Base-by-base conservation (phyloP, 2,797 vertebrate species). In the Melanotaenia trifasciata region DNA sequence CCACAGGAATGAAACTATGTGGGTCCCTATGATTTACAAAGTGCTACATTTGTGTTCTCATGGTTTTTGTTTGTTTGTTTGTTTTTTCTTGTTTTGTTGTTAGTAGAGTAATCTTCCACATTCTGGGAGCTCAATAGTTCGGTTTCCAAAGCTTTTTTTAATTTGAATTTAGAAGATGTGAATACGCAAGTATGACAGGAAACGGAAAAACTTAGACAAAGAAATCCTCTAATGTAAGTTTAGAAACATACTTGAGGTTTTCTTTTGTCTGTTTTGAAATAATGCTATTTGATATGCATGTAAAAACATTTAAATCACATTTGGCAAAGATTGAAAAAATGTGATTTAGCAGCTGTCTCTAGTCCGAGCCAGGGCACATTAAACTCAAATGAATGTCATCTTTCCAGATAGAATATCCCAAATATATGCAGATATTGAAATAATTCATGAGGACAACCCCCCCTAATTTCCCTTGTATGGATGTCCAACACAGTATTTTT, bases 1-100 rank as follows among this genome's bases (percentile, higher is more conserved):
- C 83, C 56, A 63, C 79, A 60, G 74, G 70, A 78, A 67, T 51
- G 65, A 67, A 73, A 72, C 81, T 74, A 53, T 71, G 65, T 76
- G 73, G 68, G 62, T 73, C 32, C 63, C 45, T 58, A 20, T 72
- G 26, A 10, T 70, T 26, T 38, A 57, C 58, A 38, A 22, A 16
- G 50, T 40, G 22, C 60, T 71, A 38, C 53, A 32, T 70, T 40
- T 35, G 20, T 33, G 26, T 50, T 33, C 14, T 50, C 9, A 0
- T 22, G 2, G n/a, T 20, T 50, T 50, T 43, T 43, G 3, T 30
- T 30, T 30, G 30, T 30, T 30, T 30, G 28, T 45, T 18, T 18
- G 12, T 12, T 38, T 38, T 54, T 13, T 13, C 12, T 28, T 0
- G 28, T 54, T 14, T 56, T 28, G 12, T 14, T 54, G 40, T 54